Evolutionary conservation across 2,113 vertebrate species (phyloP), one percentile per base, ranked within the genome.

Genomic region (Sakesphorus luctuosus): DNA sequence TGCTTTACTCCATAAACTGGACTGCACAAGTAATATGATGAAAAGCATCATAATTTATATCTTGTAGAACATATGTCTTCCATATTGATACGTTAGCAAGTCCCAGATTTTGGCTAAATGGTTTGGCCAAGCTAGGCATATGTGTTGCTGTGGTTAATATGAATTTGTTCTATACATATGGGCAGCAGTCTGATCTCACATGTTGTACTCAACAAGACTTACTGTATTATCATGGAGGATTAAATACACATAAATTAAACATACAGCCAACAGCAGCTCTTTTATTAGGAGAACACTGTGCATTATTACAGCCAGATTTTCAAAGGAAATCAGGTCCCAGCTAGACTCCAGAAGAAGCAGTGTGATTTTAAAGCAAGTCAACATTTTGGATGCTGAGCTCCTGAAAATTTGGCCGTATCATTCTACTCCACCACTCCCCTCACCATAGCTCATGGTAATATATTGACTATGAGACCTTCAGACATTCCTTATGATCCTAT

Each of bases 131-230:
- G 84, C 90, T 69, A 83, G 88, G 84, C 89, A 72, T 74, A 67
- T 72, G 84, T 95, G 90, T 66, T 96, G 52, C 87, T 97, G 97
- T 85, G 97, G 97, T 97, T 96, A 93, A 96, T 85, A 81, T 13
- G 79, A 94, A 96, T 97, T 96, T 97, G 95, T 96, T 96, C 94
- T 80, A 73, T 89, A 61, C 96, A 97, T 97, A 96, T 97, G 97
- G 96, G 78, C 90, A 95, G 75, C 96, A 96, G 78, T 63, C 75
- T 94, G 84, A 80, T 77, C 92, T 94, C 76, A 93, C 91, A 93
- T 94, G 68, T 96, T 94, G 92, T 91, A 90, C 95, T 94, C 95
- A 89, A 66, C 90, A 89, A 94, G 93, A 94, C 66, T 94, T 78
- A 36, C 87, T 93, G 84, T 93, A 93, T 96, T 96, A 96, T 94